Base-by-base conservation (phyloP, 2,888 invertebrate genomes). In the Sarcophaga subvicina region DNA sequence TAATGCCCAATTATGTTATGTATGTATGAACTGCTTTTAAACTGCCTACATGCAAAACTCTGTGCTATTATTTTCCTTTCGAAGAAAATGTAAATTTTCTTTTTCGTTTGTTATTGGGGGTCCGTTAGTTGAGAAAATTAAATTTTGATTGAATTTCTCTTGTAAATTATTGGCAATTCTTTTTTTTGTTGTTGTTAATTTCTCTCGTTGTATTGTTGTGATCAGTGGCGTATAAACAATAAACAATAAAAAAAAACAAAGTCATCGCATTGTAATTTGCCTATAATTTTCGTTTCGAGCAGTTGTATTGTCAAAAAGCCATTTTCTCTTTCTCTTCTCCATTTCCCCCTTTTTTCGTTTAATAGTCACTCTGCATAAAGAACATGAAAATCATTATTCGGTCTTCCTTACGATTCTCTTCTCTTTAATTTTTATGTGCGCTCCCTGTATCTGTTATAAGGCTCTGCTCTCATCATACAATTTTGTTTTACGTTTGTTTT, bases 191-290 rank as follows among this genome's bases (percentile, higher is more conserved):
- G 10, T 37, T 37, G 37, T 37, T 37, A 1, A 1, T 37, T 37
- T 37, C 37, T 37, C 37, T 10, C 2, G 37, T 66, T 66, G 71
- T 77, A 47, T 66, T 71, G 27, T 62, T 75, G 8, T 27, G 45
- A 82, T 71, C 45, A 71, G 77, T 77, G 64, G 70, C 25, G 12
- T 22, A 63, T 49, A 73, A 3, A 70, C 59, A 59, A 82, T 82
- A 66, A 77, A 75, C 22, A 47, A 10, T 14, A 25, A n/a, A 45
- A n/a, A n/a, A 64, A 37, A 17, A 14, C 25, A 14, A 64, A 64
- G 70, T 67, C 66, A 20, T 79, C 0, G 22, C 37, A 62, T 17
- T 64, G 22, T 70, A 27, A 17, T 27, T 37, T 49, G 1, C 0
- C 10, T 71, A 69, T 27, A 27, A 6, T 25, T 14, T 37, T 60